Conservation (phyloP, 2,113 vertebrate genomes). For the Plotosus lineatus region DNA sequence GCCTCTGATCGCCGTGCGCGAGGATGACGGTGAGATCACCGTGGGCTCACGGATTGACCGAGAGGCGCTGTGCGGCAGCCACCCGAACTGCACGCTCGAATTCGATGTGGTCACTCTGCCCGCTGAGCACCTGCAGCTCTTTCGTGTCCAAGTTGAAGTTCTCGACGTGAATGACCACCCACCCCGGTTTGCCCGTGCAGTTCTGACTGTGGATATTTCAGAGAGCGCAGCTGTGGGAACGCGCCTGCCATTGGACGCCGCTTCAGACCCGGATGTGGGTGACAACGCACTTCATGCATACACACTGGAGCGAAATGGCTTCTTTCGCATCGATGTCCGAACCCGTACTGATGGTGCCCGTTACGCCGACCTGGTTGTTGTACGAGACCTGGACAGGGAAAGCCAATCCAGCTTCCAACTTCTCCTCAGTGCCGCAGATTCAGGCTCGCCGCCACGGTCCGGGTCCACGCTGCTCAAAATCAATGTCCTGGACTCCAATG, state of each 20-base stretch:
- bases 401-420: conserved; percentile 86
- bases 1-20: conserved; percentile 82
- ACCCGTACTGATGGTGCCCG: conserved; percentile 92
- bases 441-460: conserved; percentile 84
- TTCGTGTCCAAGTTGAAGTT: conserved; percentile 95
- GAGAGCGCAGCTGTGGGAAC: conserved; percentile 94
- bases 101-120: conserved; percentile 97
- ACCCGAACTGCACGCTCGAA: conserved; percentile 94
- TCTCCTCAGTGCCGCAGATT: conserved; percentile 87
- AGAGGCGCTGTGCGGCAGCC: conserved; percentile 92
- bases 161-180: conserved; percentile 97
- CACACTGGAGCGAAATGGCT: conserved; percentile 85
- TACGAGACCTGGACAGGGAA: conserved; percentile 88
- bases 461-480: conserved; percentile 92
- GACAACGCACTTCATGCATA: conserved; percentile 91
- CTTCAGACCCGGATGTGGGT: conserved; percentile 90
- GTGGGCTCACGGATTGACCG: conserved; percentile 91
- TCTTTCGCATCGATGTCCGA: conserved; percentile 88
- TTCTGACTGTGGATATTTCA: conserved; percentile 92
- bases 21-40: conserved; percentile 92
- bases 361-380: conserved; percentile 91
- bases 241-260: conserved; percentile 89
- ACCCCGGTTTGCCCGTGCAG: conserved; percentile 87
- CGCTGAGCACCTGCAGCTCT: conserved; percentile 91
- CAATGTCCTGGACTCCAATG: conserved; percentile 93